phyloP scores from a whole-genome alignment of 2,888 invertebrate species.

The Morpho deidamia region DNA sequence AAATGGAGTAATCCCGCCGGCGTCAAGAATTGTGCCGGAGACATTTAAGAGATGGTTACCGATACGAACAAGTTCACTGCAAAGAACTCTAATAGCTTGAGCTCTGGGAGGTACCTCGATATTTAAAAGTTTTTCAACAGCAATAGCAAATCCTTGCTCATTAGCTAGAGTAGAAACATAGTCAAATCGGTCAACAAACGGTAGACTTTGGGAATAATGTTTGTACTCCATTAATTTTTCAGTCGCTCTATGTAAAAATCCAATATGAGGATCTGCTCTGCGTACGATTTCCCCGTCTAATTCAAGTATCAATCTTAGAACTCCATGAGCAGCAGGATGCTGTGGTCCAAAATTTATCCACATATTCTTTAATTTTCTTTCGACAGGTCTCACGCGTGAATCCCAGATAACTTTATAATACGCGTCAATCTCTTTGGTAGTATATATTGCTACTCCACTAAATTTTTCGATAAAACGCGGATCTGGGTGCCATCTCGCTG shows the following conservation, averaged over 20 bases:
- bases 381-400: conserved; percentile 56
- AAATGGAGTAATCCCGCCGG: conserved; percentile 92
- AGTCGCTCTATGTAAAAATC: conserved; percentile 91
- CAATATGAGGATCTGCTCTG: conserved; percentile 90
- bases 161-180: conserved; percentile 92
- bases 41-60: conserved; percentile 89
- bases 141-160: conserved; percentile 87
- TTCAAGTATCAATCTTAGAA: conserved; percentile 87
- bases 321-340: conserved; percentile 95
- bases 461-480: conserved; percentile 76
- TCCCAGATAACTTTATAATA: conserved; percentile 53
- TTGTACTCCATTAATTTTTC: conserved; percentile 95
- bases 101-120: conserved; percentile 87
- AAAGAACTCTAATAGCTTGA: conserved; percentile 87
- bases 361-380: conserved; percentile 81
- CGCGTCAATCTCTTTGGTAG: conserved; percentile 59
- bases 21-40: conserved; percentile 86
- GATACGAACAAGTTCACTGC: conserved; percentile 86
- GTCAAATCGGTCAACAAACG: conserved; percentile 92
- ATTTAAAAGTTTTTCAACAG: conserved; percentile 90
- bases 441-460: conserved; percentile 77
- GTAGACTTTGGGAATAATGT: conserved; percentile 90
- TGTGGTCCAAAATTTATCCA: conserved; percentile 92
- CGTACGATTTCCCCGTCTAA: conserved; percentile 90
- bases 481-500: conserved; percentile 82